Conservation (phyloP, 2,888 invertebrate species). For the Agrochola macilenta region DNA sequence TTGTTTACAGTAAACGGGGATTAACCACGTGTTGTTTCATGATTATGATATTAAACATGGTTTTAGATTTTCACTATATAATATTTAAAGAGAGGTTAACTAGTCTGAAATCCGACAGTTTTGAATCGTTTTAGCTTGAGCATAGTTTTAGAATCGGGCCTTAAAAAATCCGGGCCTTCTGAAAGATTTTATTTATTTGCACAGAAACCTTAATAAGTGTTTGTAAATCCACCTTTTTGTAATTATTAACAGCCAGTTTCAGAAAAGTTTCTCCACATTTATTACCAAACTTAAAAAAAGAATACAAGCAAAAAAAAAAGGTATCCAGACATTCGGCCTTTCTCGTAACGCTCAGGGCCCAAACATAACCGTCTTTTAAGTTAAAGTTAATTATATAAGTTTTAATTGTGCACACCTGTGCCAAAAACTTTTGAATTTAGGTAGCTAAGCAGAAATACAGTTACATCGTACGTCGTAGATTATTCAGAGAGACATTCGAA, state of each 20-base stretch:
- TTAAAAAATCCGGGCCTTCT: too few relatives aligned
- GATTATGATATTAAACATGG: not conserved
- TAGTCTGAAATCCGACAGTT: not conserved
- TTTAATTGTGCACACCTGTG: not conserved
- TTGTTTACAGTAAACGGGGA: slow-evolving; percentile 2
- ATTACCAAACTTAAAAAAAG: not conserved
- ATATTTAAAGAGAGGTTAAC: slow-evolving; percentile 5
- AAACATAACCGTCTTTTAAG: not conserved
- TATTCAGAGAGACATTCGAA: slow-evolving; percentile 3
- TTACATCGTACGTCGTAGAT: not conserved
- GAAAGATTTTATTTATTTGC: too few relatives aligned
- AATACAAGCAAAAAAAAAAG: not conserved
- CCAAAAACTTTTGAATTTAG: not conserved
- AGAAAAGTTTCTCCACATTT: not conserved
- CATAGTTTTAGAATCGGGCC: not conserved
- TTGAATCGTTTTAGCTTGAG: not conserved
- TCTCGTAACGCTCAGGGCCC: not conserved
- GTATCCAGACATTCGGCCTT: not conserved
- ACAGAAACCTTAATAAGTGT: not conserved
- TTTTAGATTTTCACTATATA: not conserved
- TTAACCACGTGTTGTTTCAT: slow-evolving; percentile 7
- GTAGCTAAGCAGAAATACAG: not conserved
- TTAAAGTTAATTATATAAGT: slow-evolving; percentile 15
- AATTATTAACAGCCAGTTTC: not conserved
- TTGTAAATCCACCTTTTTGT: not conserved